A percentile compares a stretch with the other conserved stretches of the same genome.
Conservation (phyloP, 2,113 vertebrate species). For the Alligator mississippiensis region DNA sequence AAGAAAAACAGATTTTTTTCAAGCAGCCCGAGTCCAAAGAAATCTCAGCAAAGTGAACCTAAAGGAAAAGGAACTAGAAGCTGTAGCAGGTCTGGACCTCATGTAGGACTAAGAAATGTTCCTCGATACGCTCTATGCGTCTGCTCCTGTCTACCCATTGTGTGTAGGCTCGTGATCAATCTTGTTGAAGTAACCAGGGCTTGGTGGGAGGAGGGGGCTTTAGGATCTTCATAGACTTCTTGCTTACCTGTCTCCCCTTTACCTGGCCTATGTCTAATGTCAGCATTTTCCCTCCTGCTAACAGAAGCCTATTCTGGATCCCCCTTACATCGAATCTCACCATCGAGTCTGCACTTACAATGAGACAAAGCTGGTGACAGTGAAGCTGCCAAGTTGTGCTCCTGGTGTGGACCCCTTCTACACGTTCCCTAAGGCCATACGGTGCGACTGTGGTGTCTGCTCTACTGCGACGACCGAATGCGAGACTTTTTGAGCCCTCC, state of each 20-base stretch:
- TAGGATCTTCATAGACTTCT: neutral
- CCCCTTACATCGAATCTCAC: conserved; percentile 88
- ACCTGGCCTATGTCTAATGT: neutral
- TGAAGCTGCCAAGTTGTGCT: conserved; percentile 87
- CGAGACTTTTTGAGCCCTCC: conserved; percentile 78
- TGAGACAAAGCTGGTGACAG: conserved; percentile 82
- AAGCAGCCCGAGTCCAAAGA: neutral
- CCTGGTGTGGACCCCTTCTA: conserved; percentile 84
- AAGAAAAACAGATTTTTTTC: conserved; percentile 5
- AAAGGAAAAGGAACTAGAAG: neutral
- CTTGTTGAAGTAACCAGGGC: neutral
- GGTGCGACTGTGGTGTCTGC: conserved; percentile 89
- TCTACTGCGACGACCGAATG: conserved; percentile 90
- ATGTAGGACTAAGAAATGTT: conserved; percentile 12
- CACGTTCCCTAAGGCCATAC: conserved; percentile 88
- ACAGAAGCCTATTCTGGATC: conserved; percentile 90
- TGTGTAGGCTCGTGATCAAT: neutral
- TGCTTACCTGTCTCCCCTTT: neutral
- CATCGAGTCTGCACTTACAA: conserved; percentile 95
- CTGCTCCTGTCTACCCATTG: neutral
- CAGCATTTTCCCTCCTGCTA: neutral
- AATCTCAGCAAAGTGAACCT: neutral
- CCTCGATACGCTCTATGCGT: neutral
- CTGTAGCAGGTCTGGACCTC: neutral
- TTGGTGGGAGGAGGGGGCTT: neutral